phyloP scores from a whole-genome alignment of 2,113 vertebrate species.

The Onychorhynchus coronatus region DNA sequence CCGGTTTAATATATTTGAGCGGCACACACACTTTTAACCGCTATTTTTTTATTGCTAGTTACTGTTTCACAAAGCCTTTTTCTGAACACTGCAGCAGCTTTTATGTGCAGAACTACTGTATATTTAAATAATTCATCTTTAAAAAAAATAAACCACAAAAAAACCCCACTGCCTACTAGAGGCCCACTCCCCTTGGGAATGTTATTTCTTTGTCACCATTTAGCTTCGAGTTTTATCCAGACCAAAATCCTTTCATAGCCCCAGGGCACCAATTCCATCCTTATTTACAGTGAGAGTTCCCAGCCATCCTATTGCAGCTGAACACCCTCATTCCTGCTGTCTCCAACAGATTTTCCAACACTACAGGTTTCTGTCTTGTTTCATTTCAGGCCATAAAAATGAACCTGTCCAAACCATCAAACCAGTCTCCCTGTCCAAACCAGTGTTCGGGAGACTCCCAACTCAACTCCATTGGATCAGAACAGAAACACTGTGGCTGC shows the following conservation, averaged over 20 bases:
- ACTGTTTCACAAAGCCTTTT: neutral
- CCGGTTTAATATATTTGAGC: accelerated
- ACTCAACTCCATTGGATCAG: neutral
- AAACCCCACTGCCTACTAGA: neutral
- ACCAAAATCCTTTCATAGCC: neutral
- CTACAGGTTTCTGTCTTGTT: neutral
- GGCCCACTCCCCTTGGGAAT: neutral
- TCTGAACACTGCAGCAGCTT: neutral
- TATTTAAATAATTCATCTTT: neutral
- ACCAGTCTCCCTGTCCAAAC: neutral
- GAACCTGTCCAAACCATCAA: neutral
- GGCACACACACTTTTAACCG: neutral
- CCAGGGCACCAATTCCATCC: neutral
- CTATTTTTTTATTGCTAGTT: neutral
- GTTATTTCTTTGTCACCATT: neutral
- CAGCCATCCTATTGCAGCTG: accelerated
- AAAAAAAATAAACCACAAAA: too few relatives aligned
- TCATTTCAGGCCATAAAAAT: neutral
- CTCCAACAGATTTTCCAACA: accelerated
- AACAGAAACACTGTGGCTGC: neutral
- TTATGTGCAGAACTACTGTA: neutral
- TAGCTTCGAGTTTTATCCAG: neutral
- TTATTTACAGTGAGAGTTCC: neutral
- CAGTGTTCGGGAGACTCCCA: neutral
- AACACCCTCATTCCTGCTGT: accelerated